Conservation (phyloP, 2,113 vertebrate species). For the Gopherus evgoodei region DNA sequence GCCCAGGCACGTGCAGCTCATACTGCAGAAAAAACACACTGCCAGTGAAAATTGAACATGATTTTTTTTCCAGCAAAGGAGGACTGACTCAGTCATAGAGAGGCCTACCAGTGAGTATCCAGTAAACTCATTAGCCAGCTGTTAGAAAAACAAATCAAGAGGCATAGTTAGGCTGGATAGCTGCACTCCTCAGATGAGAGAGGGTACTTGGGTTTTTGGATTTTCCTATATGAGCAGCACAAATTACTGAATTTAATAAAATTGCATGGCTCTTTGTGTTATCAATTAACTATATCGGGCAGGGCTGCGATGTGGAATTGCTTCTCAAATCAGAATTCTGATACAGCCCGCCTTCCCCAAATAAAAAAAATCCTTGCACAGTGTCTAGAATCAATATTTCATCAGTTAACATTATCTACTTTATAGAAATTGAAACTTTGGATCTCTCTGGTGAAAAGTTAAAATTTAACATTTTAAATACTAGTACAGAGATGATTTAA, state of each 20-base stretch:
- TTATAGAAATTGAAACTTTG: neutral
- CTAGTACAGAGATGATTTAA: neutral
- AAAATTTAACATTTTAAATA: neutral
- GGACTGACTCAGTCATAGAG: neutral
- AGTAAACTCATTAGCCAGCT: neutral
- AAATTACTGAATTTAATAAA: neutral
- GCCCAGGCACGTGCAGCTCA: neutral
- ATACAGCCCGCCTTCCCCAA: neutral
- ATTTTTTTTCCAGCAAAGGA: neutral
- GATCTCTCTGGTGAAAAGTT: neutral
- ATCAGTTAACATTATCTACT: neutral
- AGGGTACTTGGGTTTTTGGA: neutral
- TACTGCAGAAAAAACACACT: neutral
- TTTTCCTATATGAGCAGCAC: neutral
- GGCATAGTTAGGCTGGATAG: neutral
- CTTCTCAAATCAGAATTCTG: neutral
- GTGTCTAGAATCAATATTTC: neutral
- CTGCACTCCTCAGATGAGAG: neutral
- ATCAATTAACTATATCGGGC: neutral
- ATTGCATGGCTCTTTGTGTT: neutral
- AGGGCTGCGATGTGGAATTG: neutral
- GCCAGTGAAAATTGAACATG: neutral
- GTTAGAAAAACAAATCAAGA: neutral
- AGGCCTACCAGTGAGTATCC: neutral
- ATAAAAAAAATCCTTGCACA: fast-evolving